These are phyloP conservation scores for Melanaphis sacchari DNA, from an alignment of 1,140 invertebrate species.

Conservation along the genomic window DNA sequence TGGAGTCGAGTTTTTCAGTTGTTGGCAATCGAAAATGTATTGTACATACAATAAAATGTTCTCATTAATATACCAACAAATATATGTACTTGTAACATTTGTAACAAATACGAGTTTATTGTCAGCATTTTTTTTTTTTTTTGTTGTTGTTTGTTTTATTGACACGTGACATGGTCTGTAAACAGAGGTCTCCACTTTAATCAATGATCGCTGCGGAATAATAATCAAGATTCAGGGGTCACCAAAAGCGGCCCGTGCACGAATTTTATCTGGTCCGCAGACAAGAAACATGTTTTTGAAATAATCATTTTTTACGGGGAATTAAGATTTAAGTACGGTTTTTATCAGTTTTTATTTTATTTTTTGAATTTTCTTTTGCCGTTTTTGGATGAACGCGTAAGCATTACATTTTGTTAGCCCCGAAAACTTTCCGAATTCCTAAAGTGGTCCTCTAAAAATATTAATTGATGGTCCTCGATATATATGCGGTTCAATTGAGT, in stretches of 20 bases:
- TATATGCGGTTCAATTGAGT: constrained; percentile 7
- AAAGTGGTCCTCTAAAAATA: not conserved
- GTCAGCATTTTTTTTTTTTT: not conserved
- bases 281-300: not conserved
- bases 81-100: not conserved
- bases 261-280: not conserved
- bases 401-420: not conserved
- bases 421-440: not conserved
- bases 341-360: not conserved
- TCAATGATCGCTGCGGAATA: not conserved
- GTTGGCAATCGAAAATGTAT: not conserved
- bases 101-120: not conserved
- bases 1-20: not conserved
- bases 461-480: not conserved
- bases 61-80: not conserved
- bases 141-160: not conserved
- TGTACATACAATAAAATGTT: not conserved
- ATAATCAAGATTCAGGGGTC: not conserved
- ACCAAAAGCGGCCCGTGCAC: not conserved
- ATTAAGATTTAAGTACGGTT: not conserved
- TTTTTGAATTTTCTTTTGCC: not conserved
- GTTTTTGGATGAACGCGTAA: not conserved
- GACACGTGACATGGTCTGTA: not conserved
- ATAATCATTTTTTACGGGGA: not conserved
- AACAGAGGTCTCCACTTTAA: not conserved